These are phyloP conservation scores for Celastrina argiolus DNA, from an alignment of 2,888 invertebrate species.

Conservation along the genomic window DNA sequence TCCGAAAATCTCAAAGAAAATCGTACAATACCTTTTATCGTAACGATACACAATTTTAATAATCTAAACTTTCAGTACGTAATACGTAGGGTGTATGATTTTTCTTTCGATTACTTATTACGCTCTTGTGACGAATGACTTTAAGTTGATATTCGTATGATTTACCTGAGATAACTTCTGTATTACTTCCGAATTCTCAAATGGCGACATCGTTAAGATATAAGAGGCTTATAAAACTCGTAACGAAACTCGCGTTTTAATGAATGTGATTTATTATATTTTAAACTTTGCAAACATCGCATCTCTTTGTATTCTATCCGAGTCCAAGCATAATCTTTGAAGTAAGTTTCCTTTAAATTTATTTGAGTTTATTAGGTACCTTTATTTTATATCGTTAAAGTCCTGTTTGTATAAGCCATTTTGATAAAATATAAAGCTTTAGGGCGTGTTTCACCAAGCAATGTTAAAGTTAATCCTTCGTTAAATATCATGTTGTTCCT, in stretches of 20 bases:
- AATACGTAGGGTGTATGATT: background rate
- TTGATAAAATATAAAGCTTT: background rate
- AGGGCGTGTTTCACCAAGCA: too few species aligned
- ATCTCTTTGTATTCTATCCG: constrained; percentile 19
- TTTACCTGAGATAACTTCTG: constrained; percentile 16
- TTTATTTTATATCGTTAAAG: background rate
- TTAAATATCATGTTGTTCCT: too few species aligned
- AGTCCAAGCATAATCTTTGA: constrained; percentile 16
- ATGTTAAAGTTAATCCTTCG: too few species aligned
- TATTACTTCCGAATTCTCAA: constrained; percentile 12
- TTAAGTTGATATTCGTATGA: background rate
- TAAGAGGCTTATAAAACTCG: constrained; percentile 23
- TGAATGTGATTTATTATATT: constrained; percentile 22
- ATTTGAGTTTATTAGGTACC: constrained; percentile 3
- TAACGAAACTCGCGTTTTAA: constrained; percentile 19
- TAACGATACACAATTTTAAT: constrained; percentile 5
- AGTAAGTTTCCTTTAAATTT: constrained; percentile 14
- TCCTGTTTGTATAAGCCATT: background rate
- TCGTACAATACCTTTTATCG: constrained; percentile 4
- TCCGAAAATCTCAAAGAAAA: background rate
- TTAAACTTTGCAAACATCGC: constrained; percentile 20
- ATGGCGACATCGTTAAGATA: constrained; percentile 22
- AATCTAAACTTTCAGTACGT: background rate
- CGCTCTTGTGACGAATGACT: background rate
- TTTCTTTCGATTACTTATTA: background rate